Percentiles rank a stretch among this genome's conserved stretches.
phyloP scores from a whole-genome alignment of 2,797 vertebrate species.

The Myotis vivesi region DNA sequence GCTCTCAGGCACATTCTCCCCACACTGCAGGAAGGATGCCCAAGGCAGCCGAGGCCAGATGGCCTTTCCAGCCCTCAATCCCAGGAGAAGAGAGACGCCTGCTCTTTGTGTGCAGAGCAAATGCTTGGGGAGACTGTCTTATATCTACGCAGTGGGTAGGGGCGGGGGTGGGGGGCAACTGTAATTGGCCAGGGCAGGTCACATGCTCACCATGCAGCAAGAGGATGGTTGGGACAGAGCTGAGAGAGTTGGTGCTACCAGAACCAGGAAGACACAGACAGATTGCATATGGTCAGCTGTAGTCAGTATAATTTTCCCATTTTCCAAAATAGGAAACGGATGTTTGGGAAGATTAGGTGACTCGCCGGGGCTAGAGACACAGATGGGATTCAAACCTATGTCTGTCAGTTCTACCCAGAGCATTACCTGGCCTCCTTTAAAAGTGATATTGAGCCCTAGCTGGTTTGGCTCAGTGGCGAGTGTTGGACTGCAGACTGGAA shows the following conservation, averaged over 20 bases:
- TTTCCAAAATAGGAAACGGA: background rate
- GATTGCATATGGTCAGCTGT: background rate
- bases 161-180: background rate
- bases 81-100: background rate
- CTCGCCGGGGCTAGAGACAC: background rate
- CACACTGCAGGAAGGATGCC: background rate
- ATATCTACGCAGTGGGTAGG: background rate
- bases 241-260: background rate
- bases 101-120: background rate
- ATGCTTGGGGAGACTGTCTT: background rate
- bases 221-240: background rate
- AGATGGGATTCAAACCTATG: background rate
- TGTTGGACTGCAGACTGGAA: too few species aligned
- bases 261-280: background rate
- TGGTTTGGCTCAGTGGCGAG: too few species aligned
- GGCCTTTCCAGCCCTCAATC: background rate
- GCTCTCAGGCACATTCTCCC: background rate
- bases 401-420: background rate
- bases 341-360: background rate
- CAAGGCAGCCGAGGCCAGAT: background rate
- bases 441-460: background rate
- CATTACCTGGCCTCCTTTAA: background rate
- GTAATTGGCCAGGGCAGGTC: background rate
- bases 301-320: background rate
- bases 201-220: background rate